phyloP scores from a whole-genome alignment of 1,140 invertebrate genomes.

The Heliconius melpomene region DNA sequence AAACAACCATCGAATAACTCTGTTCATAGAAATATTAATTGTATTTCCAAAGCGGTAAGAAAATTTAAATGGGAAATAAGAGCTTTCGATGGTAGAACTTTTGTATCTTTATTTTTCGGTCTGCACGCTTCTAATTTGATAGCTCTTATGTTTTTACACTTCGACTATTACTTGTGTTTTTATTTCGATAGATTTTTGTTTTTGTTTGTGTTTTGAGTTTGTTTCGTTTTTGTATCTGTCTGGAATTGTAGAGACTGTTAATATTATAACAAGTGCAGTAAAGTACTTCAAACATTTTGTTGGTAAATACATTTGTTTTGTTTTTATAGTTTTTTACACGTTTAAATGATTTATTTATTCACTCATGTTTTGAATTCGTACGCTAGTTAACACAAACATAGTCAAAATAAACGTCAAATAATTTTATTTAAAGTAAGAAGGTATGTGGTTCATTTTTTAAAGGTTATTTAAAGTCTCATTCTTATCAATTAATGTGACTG shows the following conservation, averaged over 20 bases:
- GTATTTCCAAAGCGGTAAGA: constrained; percentile 30
- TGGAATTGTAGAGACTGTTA: neutral
- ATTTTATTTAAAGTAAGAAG: too few relatives aligned
- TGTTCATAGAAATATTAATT: constrained; percentile 31
- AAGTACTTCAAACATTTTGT: neutral
- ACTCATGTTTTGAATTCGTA: neutral
- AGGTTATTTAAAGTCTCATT: too few relatives aligned
- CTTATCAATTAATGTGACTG: too few relatives aligned
- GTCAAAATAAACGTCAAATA: too few relatives aligned
- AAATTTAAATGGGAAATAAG: neutral
- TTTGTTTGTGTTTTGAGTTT: neutral
- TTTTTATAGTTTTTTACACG: neutral
- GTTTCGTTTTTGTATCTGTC: constrained; percentile 2
- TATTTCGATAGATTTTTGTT: neutral
- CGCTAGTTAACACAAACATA: too few relatives aligned
- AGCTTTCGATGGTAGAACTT: constrained; percentile 29
- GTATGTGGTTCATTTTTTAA: too few relatives aligned
- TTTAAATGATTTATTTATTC: neutral
- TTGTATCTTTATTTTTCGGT: constrained; percentile 43
- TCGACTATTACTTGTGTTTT: constrained; percentile 4
- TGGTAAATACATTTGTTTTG: neutral
- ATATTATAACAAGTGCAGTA: neutral
- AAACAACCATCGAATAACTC: neutral
- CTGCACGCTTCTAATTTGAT: constrained; percentile 47
- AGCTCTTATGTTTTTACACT: constrained; percentile 36